Base-by-base conservation (phyloP, 2,113 vertebrate genomes). In the Amphiprion ocellaris region DNA sequence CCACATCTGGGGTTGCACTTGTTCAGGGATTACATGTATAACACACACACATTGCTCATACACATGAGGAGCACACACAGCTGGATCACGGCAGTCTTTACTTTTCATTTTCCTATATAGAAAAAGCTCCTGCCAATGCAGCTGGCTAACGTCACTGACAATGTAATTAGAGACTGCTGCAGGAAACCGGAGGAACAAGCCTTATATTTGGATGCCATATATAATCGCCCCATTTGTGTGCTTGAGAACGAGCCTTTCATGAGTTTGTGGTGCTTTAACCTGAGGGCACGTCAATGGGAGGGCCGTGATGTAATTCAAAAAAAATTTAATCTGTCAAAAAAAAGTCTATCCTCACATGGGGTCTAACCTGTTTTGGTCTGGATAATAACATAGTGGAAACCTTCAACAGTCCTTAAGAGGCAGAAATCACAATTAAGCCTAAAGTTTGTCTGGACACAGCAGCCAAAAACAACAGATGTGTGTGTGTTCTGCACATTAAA, bases 1-100 rank as follows among this genome's bases (percentile, higher is more conserved):
- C 30, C 80, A 87, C 89, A 84, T 85, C 74, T 87, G 86, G 46
- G 58, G 14, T 74, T 72, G 79, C 76, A 87, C 84, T 86, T 89
- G 80, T 77, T 82, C 62, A 16, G 17, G 28, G 46, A 84, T 74
- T 50, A 56, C 59, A 26, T 44, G 65, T 54, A 5, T 19, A 49
- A 55, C 1, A 49, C n/a, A 54, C 61, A 60, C 26, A 26, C 56
- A 60, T 33, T 33, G 30, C 30, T 33, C 1, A 49, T 16, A 54
- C 61, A 54, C 61, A 24, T 41, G 6, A 50, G 6, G 19, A 19
- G 44, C 37, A 53, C 14, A 39, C 24, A 69, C 59, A 71, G 67
- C 55, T 69, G 54, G 69, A 79, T 74, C 26, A 62, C 46, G 47
- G 73, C 63, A 19, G 28, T 17, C 26, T 50, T 41, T 52, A 41